phyloP scores from a whole-genome alignment of 1,140 invertebrate species.

The Drosophila takahashii region DNA sequence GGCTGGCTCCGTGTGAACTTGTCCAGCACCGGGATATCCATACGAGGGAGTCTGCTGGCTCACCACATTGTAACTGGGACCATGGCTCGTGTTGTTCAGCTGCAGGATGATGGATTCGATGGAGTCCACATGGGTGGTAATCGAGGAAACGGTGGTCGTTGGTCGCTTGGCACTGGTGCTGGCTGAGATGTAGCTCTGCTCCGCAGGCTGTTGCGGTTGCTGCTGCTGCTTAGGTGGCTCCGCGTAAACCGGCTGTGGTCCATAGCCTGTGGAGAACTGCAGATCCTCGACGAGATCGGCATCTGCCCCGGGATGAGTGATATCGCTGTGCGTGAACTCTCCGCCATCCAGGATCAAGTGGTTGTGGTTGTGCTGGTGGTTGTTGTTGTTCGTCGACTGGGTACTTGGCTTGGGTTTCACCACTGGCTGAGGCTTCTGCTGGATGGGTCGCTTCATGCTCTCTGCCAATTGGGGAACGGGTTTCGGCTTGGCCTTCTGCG shows the following conservation, averaged over 20 bases:
- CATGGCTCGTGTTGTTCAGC: constrained; percentile 87
- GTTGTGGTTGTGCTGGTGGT: constrained; percentile 73
- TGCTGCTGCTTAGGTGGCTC: constrained; percentile 58
- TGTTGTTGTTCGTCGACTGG: constrained; percentile 8
- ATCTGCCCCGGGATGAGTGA: constrained; percentile 82
- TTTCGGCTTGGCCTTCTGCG: constrained; percentile 49
- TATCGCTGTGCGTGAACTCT: constrained; percentile 83
- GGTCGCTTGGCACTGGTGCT: constrained; percentile 67
- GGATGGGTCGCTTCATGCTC: constrained; percentile 55
- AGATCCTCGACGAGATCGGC: constrained; percentile 80
- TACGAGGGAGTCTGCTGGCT: constrained; percentile 72
- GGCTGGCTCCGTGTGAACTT: constrained; percentile 25
- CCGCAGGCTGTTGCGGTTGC: constrained; percentile 19
- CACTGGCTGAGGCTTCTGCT: constrained; percentile 12
- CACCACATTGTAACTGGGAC: constrained; percentile 79
- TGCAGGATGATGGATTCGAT: constrained; percentile 88
- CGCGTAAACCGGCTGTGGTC: constrained; percentile 73
- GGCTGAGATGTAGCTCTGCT: constrained; percentile 73
- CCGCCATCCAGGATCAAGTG: constrained; percentile 63
- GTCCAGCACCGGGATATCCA: constrained; percentile 25
- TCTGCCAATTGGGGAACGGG: constrained; percentile 52
- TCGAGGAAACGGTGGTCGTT: constrained; percentile 72
- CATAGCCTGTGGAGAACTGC: constrained; percentile 82
- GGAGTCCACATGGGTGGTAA: constrained; percentile 86
- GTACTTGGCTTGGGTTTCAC: constrained; percentile 36